Conservation (phyloP, 2,888 invertebrate genomes). For the Coleophora deauratella region DNA sequence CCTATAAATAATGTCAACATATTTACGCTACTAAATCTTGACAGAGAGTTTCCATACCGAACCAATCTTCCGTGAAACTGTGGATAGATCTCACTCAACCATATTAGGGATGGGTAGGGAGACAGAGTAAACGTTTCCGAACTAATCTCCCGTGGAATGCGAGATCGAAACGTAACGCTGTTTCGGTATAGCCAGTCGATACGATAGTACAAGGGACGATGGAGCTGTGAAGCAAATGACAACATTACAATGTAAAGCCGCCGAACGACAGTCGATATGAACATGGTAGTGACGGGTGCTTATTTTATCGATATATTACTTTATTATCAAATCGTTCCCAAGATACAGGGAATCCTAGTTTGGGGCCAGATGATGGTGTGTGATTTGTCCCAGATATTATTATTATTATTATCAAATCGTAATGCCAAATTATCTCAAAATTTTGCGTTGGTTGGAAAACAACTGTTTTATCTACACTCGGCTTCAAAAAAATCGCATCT, state of each 20-base stretch:
- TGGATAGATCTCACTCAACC: conserved; percentile 15
- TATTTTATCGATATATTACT: too few relatives aligned
- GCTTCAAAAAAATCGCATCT: too few relatives aligned
- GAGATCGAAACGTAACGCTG: conserved; percentile 44
- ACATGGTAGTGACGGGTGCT: too few relatives aligned
- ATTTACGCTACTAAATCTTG: neutral
- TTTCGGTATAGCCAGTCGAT: conserved; percentile 16
- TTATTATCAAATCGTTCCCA: too few relatives aligned
- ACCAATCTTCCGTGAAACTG: conserved; percentile 44
- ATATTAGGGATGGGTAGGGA: conserved; percentile 23
- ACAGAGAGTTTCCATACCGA: conserved; percentile 12
- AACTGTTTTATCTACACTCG: too few relatives aligned
- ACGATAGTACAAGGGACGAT: conserved; percentile 24
- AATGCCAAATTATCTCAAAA: too few relatives aligned
- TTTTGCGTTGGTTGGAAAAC: too few relatives aligned
- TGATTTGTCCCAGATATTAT: too few relatives aligned
- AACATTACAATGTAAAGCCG: conserved; percentile 47
- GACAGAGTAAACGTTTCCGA: conserved; percentile 36
- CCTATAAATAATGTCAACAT: neutral
- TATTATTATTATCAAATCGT: too few relatives aligned
- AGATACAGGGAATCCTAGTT: too few relatives aligned
- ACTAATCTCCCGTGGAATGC: conserved; percentile 52
- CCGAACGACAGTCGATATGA: conserved; percentile 8
- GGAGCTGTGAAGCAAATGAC: conserved; percentile 46
- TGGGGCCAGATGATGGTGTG: too few relatives aligned